phyloP scores from a whole-genome alignment of 2,797 vertebrate species.

The Myiothlypis coronata region DNA sequence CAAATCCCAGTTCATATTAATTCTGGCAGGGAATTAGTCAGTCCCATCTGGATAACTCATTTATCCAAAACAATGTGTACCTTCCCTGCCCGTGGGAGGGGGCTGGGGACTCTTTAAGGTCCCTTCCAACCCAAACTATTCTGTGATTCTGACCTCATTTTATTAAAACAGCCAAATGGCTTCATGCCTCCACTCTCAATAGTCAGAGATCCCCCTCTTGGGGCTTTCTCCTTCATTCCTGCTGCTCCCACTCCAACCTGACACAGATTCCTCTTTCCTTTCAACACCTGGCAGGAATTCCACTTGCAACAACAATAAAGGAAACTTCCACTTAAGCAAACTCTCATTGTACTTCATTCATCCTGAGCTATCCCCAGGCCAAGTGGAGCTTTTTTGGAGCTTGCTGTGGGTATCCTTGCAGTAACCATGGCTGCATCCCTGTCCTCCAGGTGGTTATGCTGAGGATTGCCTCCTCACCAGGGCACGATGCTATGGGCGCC shows the following conservation, averaged over 20 bases:
- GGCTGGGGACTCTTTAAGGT: not conserved
- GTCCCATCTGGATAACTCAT: not conserved
- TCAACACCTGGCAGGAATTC: not conserved
- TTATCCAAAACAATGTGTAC: not conserved
- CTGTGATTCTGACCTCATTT: not conserved
- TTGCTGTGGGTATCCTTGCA: not conserved
- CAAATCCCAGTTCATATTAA: not conserved
- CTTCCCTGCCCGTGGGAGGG: not conserved
- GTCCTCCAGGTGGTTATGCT: slow-evolving; percentile 78
- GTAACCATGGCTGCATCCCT: not conserved
- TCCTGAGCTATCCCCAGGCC: not conserved
- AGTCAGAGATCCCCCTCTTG: not conserved
- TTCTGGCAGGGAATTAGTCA: not conserved
- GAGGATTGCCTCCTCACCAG: slow-evolving; percentile 84
- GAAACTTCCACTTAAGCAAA: not conserved
- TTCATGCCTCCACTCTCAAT: not conserved
- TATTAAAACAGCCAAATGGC: not conserved
- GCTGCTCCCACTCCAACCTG: not conserved
- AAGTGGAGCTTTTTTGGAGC: not conserved
- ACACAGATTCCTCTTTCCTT: not conserved
- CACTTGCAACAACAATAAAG: not conserved
- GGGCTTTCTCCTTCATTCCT: not conserved
- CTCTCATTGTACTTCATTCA: not conserved
- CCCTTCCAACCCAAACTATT: not conserved
- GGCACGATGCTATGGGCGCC: slow-evolving; percentile 84